phyloP scores from a whole-genome alignment of 2,797 vertebrate species.

The Vultur gryphus region DNA sequence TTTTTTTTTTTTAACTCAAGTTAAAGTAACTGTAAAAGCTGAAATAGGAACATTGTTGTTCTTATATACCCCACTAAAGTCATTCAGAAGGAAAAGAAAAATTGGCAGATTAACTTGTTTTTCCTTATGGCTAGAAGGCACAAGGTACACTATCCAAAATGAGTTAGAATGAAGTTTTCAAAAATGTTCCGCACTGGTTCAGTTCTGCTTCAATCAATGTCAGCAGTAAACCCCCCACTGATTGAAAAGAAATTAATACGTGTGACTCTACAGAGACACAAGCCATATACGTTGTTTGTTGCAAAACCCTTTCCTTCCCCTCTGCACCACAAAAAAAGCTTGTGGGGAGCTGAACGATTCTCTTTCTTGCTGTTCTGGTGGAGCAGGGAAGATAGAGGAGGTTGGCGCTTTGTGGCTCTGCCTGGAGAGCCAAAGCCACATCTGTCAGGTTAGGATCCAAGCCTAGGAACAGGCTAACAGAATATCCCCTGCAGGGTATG shows the following conservation, averaged over 20 bases:
- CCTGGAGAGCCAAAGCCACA: conserved; percentile 34
- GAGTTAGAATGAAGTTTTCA: neutral
- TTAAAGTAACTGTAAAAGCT: neutral
- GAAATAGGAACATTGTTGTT: neutral
- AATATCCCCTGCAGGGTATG: conserved; percentile 23
- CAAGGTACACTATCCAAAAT: neutral
- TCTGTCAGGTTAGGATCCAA: conserved; percentile 37
- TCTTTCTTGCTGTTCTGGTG: neutral
- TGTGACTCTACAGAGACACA: neutral
- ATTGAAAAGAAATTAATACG: neutral
- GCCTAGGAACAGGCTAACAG: neutral
- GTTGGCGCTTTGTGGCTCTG: neutral
- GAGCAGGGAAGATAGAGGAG: neutral
- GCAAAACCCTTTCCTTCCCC: neutral
- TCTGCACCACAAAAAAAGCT: conserved; percentile 7
- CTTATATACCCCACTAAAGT: neutral
- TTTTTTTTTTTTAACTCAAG: neutral
- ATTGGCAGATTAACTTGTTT: neutral
- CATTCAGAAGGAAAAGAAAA: neutral
- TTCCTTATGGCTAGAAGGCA: neutral
- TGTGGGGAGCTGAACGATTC: neutral
- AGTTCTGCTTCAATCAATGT: neutral
- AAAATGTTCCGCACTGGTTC: neutral
- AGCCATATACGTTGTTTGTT: neutral
- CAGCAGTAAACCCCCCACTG: neutral